phyloP scores from a whole-genome alignment of 2,888 invertebrate genomes.

The Tribolium freemani region DNA sequence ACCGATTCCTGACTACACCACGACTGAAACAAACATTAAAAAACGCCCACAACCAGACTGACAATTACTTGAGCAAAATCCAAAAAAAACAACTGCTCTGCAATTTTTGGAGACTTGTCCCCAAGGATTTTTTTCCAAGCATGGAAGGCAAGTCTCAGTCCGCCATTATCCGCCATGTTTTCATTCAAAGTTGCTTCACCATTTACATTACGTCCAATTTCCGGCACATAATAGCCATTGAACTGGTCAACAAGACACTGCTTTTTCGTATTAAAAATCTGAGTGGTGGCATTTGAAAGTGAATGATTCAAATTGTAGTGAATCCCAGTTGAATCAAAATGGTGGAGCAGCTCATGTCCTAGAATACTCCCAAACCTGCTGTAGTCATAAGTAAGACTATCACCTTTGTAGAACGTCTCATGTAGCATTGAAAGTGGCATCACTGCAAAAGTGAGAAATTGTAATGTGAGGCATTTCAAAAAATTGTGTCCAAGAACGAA shows the following conservation, averaged over 20 bases:
- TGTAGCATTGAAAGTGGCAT: slow-evolving; percentile 62
- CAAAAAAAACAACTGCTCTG: slow-evolving; percentile 66
- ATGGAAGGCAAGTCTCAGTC: slow-evolving; percentile 66
- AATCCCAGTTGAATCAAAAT: slow-evolving; percentile 58
- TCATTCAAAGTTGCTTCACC: slow-evolving; percentile 92
- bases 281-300: slow-evolving; percentile 65
- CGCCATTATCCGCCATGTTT: slow-evolving; percentile 94
- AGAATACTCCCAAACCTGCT: slow-evolving; percentile 72
- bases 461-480: too few relatives aligned
- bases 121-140: slow-evolving; percentile 56
- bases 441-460: slow-evolving; percentile 51
- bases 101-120: slow-evolving; percentile 36
- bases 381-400: slow-evolving; percentile 68
- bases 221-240: slow-evolving; percentile 83
- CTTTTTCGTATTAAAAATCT: slow-evolving; percentile 81
- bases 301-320: slow-evolving; percentile 73
- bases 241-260: slow-evolving; percentile 91
- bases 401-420: slow-evolving; percentile 60
- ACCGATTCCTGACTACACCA: slow-evolving; percentile 63
- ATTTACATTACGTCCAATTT: slow-evolving; percentile 83
- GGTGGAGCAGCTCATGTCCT: slow-evolving; percentile 72
- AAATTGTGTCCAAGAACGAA: too few relatives aligned
- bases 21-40: slow-evolving; percentile 56
- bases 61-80: slow-evolving; percentile 64
- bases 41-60: neutral